Conservation (phyloP, 2,888 invertebrate genomes). For the Ophion obscuratus region DNA sequence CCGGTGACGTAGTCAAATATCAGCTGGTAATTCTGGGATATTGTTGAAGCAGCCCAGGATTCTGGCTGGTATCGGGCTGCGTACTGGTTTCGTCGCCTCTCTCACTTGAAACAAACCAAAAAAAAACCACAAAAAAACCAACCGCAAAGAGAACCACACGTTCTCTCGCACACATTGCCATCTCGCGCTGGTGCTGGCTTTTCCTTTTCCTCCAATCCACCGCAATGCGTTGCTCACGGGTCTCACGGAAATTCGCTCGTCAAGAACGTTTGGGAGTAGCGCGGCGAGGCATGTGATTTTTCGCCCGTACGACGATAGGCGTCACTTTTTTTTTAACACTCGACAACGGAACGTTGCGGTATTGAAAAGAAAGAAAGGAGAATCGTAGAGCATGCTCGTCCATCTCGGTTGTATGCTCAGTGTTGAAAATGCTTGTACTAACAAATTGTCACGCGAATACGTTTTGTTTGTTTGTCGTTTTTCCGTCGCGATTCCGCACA, state of each 20-base stretch:
- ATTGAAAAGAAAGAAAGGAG: neutral
- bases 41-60: constrained; percentile 90
- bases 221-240: too few relatives aligned
- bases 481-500: constrained; percentile 1
- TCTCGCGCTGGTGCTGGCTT: constrained; percentile 81
- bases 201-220: constrained; percentile 60
- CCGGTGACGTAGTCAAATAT: constrained; percentile 91
- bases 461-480: constrained; percentile 10
- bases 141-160: constrained; percentile 74
- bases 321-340: neutral
- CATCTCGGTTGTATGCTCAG: constrained; percentile 15
- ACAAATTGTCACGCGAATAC: constrained; percentile 31
- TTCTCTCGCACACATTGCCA: constrained; percentile 80
- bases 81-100: constrained; percentile 82
- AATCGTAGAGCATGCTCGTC: constrained; percentile 25
- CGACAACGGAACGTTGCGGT: neutral
- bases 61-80: constrained; percentile 92
- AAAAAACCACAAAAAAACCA: constrained; percentile 14
- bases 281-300: too few relatives aligned
- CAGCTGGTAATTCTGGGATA: constrained; percentile 99
- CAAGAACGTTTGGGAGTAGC: too few relatives aligned
- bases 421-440: constrained; percentile 60
- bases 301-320: too few relatives aligned
- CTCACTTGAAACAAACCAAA: constrained; percentile 61
- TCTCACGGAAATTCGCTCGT: too few relatives aligned